Evolutionary conservation across 2,888 invertebrate genomes (phyloP).

Genomic region (Trichacis sp.): DNA sequence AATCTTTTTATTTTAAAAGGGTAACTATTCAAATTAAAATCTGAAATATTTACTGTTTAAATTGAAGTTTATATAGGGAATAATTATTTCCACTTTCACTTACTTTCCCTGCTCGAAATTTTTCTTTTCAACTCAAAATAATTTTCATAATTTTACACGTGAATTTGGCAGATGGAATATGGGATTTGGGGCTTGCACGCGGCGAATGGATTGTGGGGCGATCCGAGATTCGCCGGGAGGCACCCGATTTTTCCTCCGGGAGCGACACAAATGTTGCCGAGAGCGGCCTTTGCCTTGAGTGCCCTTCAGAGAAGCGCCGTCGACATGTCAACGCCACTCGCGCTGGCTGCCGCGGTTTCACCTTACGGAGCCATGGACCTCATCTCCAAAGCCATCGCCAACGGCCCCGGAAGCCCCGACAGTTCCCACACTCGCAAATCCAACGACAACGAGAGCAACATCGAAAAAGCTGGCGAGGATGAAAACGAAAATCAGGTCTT

Average conservation of each 20-base stretch:
- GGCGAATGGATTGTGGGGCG: slow-evolving; percentile 65
- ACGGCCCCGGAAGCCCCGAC: slow-evolving; percentile 31
- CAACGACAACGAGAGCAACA: slow-evolving; percentile 60
- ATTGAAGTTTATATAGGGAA: too few species aligned
- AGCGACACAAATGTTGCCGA: slow-evolving; percentile 56
- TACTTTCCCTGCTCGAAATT: too few species aligned
- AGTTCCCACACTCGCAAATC: slow-evolving; percentile 40
- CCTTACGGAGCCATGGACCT: slow-evolving; percentile 62
- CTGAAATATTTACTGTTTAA: too few species aligned
- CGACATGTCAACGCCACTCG: slow-evolving; percentile 53
- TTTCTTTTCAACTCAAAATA: too few species aligned
- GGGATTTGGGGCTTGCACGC: slow-evolving; percentile 67
- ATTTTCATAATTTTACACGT: not conserved
- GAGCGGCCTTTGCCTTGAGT: slow-evolving; percentile 61
- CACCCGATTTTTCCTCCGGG: slow-evolving; percentile 60
- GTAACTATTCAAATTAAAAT: too few species aligned
- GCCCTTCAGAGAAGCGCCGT: slow-evolving; percentile 53
- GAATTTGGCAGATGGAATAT: slow-evolving; percentile 64
- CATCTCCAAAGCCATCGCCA: slow-evolving; percentile 49
- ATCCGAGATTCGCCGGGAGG: slow-evolving; percentile 63
- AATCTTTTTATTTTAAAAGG: too few species aligned
- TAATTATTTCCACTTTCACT: too few species aligned
- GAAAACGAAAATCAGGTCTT: slow-evolving; percentile 55
- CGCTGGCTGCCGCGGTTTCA: slow-evolving; percentile 48
- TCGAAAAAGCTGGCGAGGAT: slow-evolving; percentile 53